Base-by-base conservation (phyloP, 2,888 invertebrate genomes). In the Gonocerus acuteangulatus region DNA sequence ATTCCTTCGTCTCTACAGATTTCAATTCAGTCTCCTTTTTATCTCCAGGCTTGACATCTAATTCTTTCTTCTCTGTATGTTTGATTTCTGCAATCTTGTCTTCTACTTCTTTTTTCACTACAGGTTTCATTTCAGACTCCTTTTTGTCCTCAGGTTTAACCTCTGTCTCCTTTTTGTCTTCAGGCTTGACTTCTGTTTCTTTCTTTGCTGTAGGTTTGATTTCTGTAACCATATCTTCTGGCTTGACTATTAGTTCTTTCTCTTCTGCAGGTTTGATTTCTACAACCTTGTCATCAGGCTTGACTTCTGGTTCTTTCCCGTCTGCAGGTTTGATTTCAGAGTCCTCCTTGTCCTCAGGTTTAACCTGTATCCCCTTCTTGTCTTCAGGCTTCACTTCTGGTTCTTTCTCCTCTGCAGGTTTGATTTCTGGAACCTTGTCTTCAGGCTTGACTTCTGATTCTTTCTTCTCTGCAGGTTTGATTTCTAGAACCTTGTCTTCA, bases 171-270 rank as follows among this genome's bases (percentile, higher is more conserved):
- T 47, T 47, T 18, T 18, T 47, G 6, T 18, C 56, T 23, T 45
- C 45, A 11, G 34, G 15, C 32, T 42, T 49, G 18, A 49, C 27
- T 49, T 42, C 42, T 9, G 39, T 15, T 6, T 42, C 59, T 59
- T 19, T 6, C 34, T 27, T 22, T 22, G 7, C 34, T 16, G 15
- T 19, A 13, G n/a, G 11, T 39, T 56, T 56, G 1, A 16, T 23
- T 45, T 42, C 59, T 22, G 47, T 39, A 21, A 52, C 42, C 42
- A 9, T 54, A 32, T 63, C 57, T 42, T 64, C 62, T 44, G 59
- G 21, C 61, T 9, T 3, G 2, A 13, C 18, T 2, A 18, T 16
- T 9, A 16, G 4, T n/a, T 47, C n/a, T 9, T 11, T 47, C 18
- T 47, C 16, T 7, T 22, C 48, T 47, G 9, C 3, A 21, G 9